These are phyloP conservation scores for Steinernema feltiae DNA, from an alignment of 1,140 invertebrate genomes.

Conservation along the genomic window DNA sequence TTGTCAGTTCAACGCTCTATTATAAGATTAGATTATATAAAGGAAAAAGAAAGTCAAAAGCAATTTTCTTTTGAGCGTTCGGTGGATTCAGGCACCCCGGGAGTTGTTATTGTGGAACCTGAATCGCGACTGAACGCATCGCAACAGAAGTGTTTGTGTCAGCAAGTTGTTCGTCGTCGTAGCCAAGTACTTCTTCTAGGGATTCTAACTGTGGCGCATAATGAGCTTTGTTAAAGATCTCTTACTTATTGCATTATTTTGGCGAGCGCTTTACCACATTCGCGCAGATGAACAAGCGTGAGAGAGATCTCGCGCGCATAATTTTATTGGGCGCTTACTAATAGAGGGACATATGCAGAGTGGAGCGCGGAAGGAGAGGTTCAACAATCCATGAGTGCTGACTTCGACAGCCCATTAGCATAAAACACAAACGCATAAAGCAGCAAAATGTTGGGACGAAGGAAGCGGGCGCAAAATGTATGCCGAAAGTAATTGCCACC, in stretches of 20 bases:
- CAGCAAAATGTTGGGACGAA: constrained; percentile 7
- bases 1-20: background rate
- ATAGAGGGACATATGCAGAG: background rate
- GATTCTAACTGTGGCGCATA: background rate
- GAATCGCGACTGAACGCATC: background rate
- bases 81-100: background rate
- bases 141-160: constrained; percentile 2
- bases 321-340: background rate
- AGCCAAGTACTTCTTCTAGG: background rate
- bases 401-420: constrained; percentile 2
- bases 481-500: background rate
- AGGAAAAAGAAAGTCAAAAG: background rate
- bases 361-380: background rate
- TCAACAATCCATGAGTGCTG: background rate
- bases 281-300: background rate
- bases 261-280: constrained; percentile 9
- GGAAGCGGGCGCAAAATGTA: background rate
- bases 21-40: constrained; percentile 10
- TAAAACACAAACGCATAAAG: constrained; percentile 6
- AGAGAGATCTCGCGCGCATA: constrained; percentile 2
- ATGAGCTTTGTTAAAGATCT: constrained; percentile 15
- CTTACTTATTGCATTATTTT: constrained; percentile 15
- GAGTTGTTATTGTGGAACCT: background rate
- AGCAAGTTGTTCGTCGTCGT: background rate
- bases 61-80: background rate